Base-by-base conservation (phyloP, 2,888 invertebrate species). In the Papilio elwesi region DNA sequence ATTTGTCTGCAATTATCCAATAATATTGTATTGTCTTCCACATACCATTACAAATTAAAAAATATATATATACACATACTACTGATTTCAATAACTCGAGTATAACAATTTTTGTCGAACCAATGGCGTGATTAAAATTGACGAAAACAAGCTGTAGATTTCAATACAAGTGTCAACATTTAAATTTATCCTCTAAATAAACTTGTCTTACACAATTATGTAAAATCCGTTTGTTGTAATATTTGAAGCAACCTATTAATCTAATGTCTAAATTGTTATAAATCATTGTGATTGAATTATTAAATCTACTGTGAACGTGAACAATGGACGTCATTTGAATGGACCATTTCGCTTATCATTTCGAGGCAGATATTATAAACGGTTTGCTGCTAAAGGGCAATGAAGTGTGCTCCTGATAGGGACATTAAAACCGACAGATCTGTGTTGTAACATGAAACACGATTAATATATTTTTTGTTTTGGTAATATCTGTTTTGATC, bases 331-430 rank as follows among this genome's bases (percentile, higher is more conserved):
- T 52, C 65, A 69, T 73, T 68, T 64, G 57, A 73, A 73, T 73
- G 65, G 59, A 57, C 73, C 73, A 65, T 69, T 73, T 63, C 69
- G 51, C 68, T 73, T 73, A 73, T 73, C 68, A 55, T 73, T 51
- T 48, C 68, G 48, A n/a, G 47, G 64, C 64, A 73, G 64, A 73
- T 84, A 86, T 90, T 90, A 85, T 82, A 80, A 82, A 80, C 85
- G 82, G 84, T 86, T 83, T 85, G 83, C 80, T 81, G 86, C 83
- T 85, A 88, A 85, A 83, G 87, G 74, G 80, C 89, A 86, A 86
- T 88, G 87, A 85, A 89, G 86, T 87, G 87, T 84, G 79, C 71
- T 76, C 72, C 70, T 74, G 87, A 89, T 89, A 89, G 87, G 83
- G 13, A 15, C 38, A 47, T 64, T 43, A 43, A 38, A 15, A 48